Percentiles rank a stretch among this genome's conserved stretches.
These are phyloP conservation scores for Slavum lentiscoides DNA, from an alignment of 2,888 invertebrate species.

Conservation along the genomic window DNA sequence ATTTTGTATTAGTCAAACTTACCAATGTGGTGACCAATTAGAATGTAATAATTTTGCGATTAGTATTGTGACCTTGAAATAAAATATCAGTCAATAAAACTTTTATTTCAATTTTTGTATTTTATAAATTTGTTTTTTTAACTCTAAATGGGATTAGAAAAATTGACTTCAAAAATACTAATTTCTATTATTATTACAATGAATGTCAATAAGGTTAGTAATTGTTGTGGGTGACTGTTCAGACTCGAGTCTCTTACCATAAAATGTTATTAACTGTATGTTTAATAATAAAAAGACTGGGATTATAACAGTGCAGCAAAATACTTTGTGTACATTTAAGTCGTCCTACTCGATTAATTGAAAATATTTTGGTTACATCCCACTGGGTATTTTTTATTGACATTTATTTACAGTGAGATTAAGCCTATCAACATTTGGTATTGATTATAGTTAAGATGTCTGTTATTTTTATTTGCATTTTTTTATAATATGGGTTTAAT, in stretches of 20 bases:
- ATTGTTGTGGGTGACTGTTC: slow-evolving; percentile 10
- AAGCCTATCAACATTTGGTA: slow-evolving; percentile 23
- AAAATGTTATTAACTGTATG: neutral
- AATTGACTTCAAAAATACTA: neutral
- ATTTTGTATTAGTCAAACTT: neutral
- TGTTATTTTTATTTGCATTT: slow-evolving; percentile 31
- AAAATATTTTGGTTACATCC: neutral
- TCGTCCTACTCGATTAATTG: neutral
- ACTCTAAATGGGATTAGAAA: neutral
- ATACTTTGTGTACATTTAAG: neutral
- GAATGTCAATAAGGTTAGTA: neutral
- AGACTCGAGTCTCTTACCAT: slow-evolving; percentile 3
- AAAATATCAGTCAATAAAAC: slow-evolving; percentile 19
- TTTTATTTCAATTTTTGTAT: slow-evolving; percentile 34
- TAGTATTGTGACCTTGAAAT: slow-evolving; percentile 19
- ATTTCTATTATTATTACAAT: neutral
- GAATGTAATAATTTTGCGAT: slow-evolving; percentile 22
- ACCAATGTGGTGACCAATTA: neutral
- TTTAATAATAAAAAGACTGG: slow-evolving; percentile 9
- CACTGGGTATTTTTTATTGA: neutral
- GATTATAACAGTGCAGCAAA: neutral
- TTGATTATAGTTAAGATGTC: slow-evolving; percentile 18
- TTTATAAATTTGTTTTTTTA: slow-evolving; percentile 11
- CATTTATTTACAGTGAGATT: slow-evolving; percentile 27
- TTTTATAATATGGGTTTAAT: slow-evolving; percentile 32